Evolutionary conservation across 35 echinoderm and acorn worm genomes (phyloP).

Genomic region (Diadema setosum): DNA sequence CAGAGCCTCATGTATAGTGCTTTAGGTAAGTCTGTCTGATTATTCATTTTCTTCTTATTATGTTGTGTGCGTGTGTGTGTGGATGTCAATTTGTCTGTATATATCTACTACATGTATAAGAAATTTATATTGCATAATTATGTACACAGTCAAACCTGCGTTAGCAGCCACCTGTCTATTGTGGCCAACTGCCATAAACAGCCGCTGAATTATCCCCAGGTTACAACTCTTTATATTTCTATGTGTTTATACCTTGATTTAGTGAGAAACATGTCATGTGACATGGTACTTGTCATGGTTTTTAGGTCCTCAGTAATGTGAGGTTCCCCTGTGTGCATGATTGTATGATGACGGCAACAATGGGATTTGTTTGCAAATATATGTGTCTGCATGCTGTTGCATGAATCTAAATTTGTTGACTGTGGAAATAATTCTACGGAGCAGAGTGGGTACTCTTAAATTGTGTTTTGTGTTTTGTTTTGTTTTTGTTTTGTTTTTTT

Average conservation of each 20-base stretch:
- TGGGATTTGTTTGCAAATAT: no score
- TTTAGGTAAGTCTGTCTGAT: conserved; percentile 95
- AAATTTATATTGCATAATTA: background rate
- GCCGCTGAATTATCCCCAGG: background rate
- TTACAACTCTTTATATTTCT: no score
- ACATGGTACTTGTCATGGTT: no score
- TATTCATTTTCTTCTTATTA: no score
- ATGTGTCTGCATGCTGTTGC: no score
- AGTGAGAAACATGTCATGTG: no score
- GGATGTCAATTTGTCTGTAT: background rate
- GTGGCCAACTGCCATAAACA: background rate
- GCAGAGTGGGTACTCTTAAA: no score
- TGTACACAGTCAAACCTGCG: background rate
- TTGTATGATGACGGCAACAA: no score
- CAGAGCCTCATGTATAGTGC: conserved; percentile 92
- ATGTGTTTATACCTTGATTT: no score
- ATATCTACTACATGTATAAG: background rate
- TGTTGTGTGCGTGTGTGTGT: background rate
- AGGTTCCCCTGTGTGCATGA: no score
- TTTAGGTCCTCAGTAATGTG: no score
- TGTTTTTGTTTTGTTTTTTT: background rate
- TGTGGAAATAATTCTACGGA: background rate
- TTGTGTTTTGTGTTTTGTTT: no score
- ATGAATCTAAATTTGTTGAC: background rate
- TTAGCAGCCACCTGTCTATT: background rate